Evolutionary conservation across 2,113 vertebrate species (phyloP).

Genomic region (mouse (Mus musculus)): GRCm39 chr12:4598501-4599000

Average conservation of each 20-base stretch:
- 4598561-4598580: slow-evolving; percentile 29
- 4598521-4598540: not conserved
- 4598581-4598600: not conserved
- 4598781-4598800: not conserved
- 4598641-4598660: not conserved
- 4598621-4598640: not conserved
- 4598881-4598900: not conserved
- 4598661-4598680: not conserved
- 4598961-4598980: not conserved
- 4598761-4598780: not conserved
- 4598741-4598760: not conserved
- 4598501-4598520: slow-evolving; percentile 18
- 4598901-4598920: not conserved
- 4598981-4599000: slow-evolving; percentile 15
- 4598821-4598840: slow-evolving; percentile 64
- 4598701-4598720: not conserved
- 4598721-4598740: slow-evolving; percentile 47
- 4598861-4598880: not conserved
- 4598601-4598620: slow-evolving; percentile 10
- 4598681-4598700: not conserved
- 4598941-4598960: slow-evolving; percentile 44
- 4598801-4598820: not conserved
- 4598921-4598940: slow-evolving; percentile 12
- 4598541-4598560: slow-evolving; percentile 40
- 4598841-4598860: not conserved